Base-by-base conservation (phyloP, 2,888 invertebrate genomes). In the Andricus curvator region DNA sequence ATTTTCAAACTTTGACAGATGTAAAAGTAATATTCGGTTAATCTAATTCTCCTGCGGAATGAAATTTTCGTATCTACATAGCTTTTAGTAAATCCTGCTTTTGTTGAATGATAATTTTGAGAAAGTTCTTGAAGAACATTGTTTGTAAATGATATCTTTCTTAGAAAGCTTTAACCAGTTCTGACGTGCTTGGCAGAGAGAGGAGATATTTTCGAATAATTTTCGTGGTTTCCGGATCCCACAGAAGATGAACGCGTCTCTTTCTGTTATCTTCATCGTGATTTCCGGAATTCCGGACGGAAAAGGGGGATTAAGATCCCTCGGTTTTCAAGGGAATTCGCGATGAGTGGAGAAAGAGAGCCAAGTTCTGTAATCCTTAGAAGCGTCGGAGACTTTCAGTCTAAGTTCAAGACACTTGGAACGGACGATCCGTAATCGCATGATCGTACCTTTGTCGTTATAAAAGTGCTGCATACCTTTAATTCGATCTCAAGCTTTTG, bases 361-460 rank as follows among this genome's bases (percentile, higher is more conserved):
- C 48, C 29, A 70, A 70, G 25, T 70, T 70, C 51, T 70, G 70
- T 70, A 70, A 70, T 51, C 70, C 70, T 70, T 51, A 9, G 48
- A 51, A 70, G 70, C 51, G 48, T 70, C 44, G 4, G 4, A 68
- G 68, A 25, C 48, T 68, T 68, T 29, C 29, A 68, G 68, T 22
- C 25, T 29, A 44, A 68, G 68, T 68, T 70, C 51, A 70, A 70
- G 70, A 70, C 48, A 29, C 15, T 48, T 68, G 48, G 22, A 68
- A 68, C 44, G 9, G 68, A 44, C 25, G 22, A 68, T 68, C 44
- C 22, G 25, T 44, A 44, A 68, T 68, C 68, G 22, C 44, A 68
- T 68, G 17, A 68, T 68, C 68, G 5, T 48, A 44, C 22, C 68
- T 68, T 68, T 68, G 44, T 68, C 68, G 15, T 68, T 25, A 48